These are phyloP conservation scores for Drosophila takahashii DNA, from an alignment of 1,140 invertebrate genomes.

Conservation along the genomic window DNA sequence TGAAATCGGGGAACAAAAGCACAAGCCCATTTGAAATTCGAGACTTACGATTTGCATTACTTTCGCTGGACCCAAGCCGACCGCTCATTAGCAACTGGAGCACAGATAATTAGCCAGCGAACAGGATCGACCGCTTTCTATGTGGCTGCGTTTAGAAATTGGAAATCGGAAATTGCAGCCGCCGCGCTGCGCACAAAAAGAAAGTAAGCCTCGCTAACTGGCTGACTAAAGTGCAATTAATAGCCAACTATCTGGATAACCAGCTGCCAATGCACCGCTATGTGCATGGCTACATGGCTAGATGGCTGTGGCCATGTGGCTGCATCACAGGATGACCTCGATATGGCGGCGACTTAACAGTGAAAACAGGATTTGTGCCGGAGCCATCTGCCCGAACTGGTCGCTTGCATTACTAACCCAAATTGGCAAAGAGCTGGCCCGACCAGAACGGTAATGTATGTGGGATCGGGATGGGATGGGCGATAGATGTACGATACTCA, in stretches of 20 bases:
- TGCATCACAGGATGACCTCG: constrained; percentile 60
- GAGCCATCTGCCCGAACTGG: constrained; percentile 42
- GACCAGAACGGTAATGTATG: constrained; percentile 43
- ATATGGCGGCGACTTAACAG: constrained; percentile 69
- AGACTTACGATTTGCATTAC: constrained; percentile 35
- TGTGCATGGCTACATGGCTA: constrained; percentile 6
- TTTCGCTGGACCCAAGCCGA: constrained; percentile 63
- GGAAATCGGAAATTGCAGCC: constrained; percentile 70
- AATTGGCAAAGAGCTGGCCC: constrained; percentile 56
- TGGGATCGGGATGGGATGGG: constrained; percentile 2
- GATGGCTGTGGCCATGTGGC: background rate
- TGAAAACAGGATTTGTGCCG: constrained; percentile 79
- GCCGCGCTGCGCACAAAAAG: constrained; percentile 51
- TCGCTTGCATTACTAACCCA: constrained; percentile 75
- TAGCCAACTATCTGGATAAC: constrained; percentile 45
- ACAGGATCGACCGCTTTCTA: constrained; percentile 81
- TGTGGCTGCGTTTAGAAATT: constrained; percentile 65
- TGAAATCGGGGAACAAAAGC: constrained; percentile 67
- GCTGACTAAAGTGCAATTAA: constrained; percentile 78
- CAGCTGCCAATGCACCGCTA: constrained; percentile 76
- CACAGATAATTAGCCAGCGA: constrained; percentile 65
- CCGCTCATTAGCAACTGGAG: constrained; percentile 78
- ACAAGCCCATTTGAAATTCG: no score
- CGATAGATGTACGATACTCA: constrained; percentile 44
- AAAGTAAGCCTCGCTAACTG: constrained; percentile 71